Base-by-base conservation (phyloP, 2,797 vertebrate genomes). In the Brotula barbata region DNA sequence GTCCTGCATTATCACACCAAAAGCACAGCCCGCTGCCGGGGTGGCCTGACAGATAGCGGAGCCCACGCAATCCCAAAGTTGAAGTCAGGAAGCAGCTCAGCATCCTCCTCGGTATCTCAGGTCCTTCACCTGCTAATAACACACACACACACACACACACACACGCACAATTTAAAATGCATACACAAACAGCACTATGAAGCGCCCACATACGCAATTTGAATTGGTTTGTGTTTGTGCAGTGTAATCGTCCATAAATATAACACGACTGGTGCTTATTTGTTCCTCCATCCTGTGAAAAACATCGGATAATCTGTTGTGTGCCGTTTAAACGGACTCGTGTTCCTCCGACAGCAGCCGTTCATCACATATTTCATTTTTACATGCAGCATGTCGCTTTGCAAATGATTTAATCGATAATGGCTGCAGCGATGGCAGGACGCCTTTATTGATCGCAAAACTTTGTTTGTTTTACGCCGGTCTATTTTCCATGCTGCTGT, bases 1-100 rank as follows among this genome's bases (percentile, higher is more conserved):
- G 71, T 77, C 74, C 72, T 2, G 23, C 13, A 39, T 88, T 88
- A 87, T 87, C 87, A 22, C 69, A 58, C 55, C 63, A 46, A 53
- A 23, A 80, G 75, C 75, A 73, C 82, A 74, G 59, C 58, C 84
- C 54, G 61, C 67, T 62, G 82, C 72, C 78, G 65, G 33, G 72
- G 51, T 40, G 33, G 71, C 73, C 75, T 59, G 77, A 83, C 72
- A 77, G 83, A 88, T 86, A 82, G 76, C 3, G 61, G 33, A 58
- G 57, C 71, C 59, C 20, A 28, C 37, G 31, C 68, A 73, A 64
- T 8, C 71, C 56, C 52, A 62, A 62, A 66, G 73, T 75, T 59
- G 73, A 57, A 51, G 58, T 59, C 68, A 57, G 64, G 72, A 80
- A 61, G 67, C 69, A 61, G 70, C 80, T 77, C 73, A 50, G 77